Evolutionary conservation across 2,797 vertebrate species (phyloP).

Genomic region (Xenentodon cancila): DNA sequence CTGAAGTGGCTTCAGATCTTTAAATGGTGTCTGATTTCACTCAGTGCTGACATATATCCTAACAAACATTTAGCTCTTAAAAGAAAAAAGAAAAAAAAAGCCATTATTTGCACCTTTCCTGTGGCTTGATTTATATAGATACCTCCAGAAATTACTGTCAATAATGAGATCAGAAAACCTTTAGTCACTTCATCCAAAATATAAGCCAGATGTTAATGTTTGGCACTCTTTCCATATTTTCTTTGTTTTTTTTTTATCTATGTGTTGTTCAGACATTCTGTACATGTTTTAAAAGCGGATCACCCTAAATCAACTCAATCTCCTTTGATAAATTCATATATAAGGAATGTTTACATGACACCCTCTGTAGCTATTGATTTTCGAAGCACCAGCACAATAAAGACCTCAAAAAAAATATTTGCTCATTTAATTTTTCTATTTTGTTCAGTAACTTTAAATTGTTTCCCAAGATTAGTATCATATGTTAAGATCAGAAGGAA

Average conservation of each 20-base stretch:
- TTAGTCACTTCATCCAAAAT: background rate
- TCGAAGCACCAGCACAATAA: slow-evolving; percentile 85
- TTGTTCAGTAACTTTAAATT: slow-evolving; percentile 41
- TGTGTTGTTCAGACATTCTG: slow-evolving; percentile 39
- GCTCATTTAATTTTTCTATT: slow-evolving; percentile 59
- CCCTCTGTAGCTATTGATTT: slow-evolving; percentile 66
- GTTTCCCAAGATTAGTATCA: background rate
- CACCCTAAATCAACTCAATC: slow-evolving; percentile 21
- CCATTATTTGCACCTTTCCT: slow-evolving; percentile 45
- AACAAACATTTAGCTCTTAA: slow-evolving; percentile 48
- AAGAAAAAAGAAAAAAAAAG: slow-evolving; percentile 17
- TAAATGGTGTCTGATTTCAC: slow-evolving; percentile 33
- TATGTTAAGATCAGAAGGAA: background rate
- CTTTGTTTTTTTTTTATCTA: too few species aligned
- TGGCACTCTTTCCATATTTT: background rate
- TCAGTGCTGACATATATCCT: slow-evolving; percentile 52
- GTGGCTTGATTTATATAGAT: slow-evolving; percentile 22
- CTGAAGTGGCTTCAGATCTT: slow-evolving; percentile 51
- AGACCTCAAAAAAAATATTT: slow-evolving; percentile 47
- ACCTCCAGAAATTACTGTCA: slow-evolving; percentile 6
- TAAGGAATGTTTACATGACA: slow-evolving; percentile 76
- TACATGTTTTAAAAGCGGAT: slow-evolving; percentile 40
- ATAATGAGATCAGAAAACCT: slow-evolving; percentile 11
- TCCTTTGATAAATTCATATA: slow-evolving; percentile 48
- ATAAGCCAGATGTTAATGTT: slow-evolving; percentile 14